These are phyloP conservation scores for Chaunax sp. DNA, from an alignment of 2,797 vertebrate species.

Conservation along the genomic window DNA sequence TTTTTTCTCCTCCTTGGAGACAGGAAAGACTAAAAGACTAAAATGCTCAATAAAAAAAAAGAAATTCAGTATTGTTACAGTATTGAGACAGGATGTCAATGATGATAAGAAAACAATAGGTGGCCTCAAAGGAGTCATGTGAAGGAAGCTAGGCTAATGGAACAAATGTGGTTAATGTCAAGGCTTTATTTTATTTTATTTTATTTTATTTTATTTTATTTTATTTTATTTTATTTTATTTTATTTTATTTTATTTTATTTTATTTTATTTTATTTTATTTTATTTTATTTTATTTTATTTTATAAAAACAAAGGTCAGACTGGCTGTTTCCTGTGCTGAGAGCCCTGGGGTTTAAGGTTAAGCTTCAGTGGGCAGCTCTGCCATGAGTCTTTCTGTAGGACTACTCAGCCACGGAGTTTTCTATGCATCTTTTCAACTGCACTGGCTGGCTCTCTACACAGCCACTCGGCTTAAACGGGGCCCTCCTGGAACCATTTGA, in stretches of 20 bases:
- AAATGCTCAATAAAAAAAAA: background rate
- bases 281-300: slow-evolving; percentile 1
- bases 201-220: too few relatives aligned
- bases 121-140: slow-evolving; percentile 6
- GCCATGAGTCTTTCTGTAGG: slow-evolving; percentile 24
- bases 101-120: slow-evolving; percentile 21
- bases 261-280: too few relatives aligned
- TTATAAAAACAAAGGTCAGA: slow-evolving; percentile 13
- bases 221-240: too few relatives aligned
- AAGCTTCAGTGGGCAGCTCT: slow-evolving; percentile 47
- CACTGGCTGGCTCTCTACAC: slow-evolving; percentile 30
- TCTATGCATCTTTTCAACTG: slow-evolving; percentile 45
- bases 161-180: slow-evolving; percentile 43
- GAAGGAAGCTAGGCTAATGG: slow-evolving; percentile 41
- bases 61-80: background rate
- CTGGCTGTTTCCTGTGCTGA: slow-evolving; percentile 18
- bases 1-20: too few relatives aligned
- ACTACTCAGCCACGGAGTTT: slow-evolving; percentile 30
- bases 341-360: slow-evolving; percentile 34
- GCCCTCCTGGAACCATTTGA: slow-evolving; percentile 56
- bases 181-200: background rate
- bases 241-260: too few relatives aligned
- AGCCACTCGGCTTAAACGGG: slow-evolving; percentile 43
- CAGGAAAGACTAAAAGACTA: too few relatives aligned
- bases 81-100: background rate